A percentile compares a stretch with the other conserved stretches of the same genome.
phyloP scores from a whole-genome alignment of 2,113 vertebrate genomes.

The Paraplagusia blochii region DNA sequence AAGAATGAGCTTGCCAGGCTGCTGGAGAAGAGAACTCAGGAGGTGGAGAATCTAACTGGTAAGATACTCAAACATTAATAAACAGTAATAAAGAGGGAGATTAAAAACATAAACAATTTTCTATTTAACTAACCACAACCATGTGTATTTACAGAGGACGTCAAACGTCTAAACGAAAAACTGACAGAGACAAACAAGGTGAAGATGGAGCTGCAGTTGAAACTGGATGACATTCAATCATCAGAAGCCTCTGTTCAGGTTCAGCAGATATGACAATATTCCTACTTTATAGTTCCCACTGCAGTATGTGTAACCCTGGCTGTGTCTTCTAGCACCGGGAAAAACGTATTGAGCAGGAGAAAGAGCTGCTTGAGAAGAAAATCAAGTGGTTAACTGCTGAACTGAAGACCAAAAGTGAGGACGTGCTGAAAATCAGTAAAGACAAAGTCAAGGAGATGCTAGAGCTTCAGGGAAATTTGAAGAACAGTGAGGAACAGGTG shows the following conservation, averaged over 20 bases:
- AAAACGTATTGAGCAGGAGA: constrained; percentile 92
- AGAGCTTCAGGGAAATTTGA: constrained; percentile 83
- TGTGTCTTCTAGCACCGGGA: constrained; percentile 81
- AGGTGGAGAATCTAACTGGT: constrained; percentile 91
- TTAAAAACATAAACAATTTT: not conserved
- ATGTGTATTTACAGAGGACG: constrained; percentile 78
- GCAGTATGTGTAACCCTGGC: not conserved
- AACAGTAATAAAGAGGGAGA: not conserved
- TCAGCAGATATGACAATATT: not conserved
- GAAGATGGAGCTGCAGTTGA: constrained; percentile 89
- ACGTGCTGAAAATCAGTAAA: constrained; percentile 81
- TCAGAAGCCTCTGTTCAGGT: constrained; percentile 89
- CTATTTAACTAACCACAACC: not conserved
- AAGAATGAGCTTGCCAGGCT: constrained; percentile 88
- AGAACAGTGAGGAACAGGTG: constrained; percentile 91
- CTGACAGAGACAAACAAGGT: constrained; percentile 83
- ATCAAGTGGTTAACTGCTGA: constrained; percentile 86
- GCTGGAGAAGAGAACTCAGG: constrained; percentile 88
- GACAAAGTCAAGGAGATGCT: constrained; percentile 90
- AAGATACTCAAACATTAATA: constrained; percentile 24
- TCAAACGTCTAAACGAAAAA: constrained; percentile 88
- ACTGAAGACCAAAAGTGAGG: constrained; percentile 90
- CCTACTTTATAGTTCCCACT: not conserved
- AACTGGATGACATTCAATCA: constrained; percentile 90
- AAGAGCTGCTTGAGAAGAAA: constrained; percentile 87